A percentile compares a stretch with the other conserved stretches of the same genome.
Conservation (phyloP, 2,888 invertebrate genomes). For the Stictocephala bisonia region DNA sequence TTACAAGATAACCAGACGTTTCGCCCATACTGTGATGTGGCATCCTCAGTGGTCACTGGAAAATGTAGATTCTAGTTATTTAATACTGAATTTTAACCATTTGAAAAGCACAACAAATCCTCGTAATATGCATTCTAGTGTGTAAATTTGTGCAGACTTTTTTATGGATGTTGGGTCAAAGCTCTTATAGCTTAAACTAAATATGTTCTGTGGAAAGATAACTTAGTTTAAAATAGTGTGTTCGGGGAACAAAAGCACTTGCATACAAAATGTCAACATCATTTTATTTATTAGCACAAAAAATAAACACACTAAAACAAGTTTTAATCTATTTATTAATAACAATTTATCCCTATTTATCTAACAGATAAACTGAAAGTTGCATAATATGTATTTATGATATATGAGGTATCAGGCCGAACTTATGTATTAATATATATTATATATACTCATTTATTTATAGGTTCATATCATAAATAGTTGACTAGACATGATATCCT, state of each 20-base stretch:
- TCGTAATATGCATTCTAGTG: too few relatives aligned
- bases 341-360: conserved; percentile 35
- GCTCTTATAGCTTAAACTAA: too few relatives aligned
- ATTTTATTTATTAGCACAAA: conserved; percentile 50
- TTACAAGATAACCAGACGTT: too few relatives aligned
- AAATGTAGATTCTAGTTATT: too few relatives aligned
- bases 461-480: conserved; percentile 26
- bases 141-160: too few relatives aligned
- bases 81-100: too few relatives aligned
- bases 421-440: conserved; percentile 27
- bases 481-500: conserved; percentile 35
- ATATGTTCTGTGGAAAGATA: too few relatives aligned
- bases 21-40: too few relatives aligned
- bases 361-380: conserved; percentile 35
- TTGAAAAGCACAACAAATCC: too few relatives aligned
- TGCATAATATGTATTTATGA: conserved; percentile 39
- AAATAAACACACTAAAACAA: conserved; percentile 51
- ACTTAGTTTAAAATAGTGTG: too few relatives aligned
- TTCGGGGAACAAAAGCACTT: background rate
- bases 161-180: too few relatives aligned
- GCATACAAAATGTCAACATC: conserved; percentile 34
- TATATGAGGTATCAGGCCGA: conserved; percentile 41
- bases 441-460: conserved; percentile 31
- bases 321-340: conserved; percentile 44
- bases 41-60: too few relatives aligned